Evolutionary conservation across 2,888 invertebrate species (phyloP), one percentile per base, ranked within the genome.

Genomic region (Mamestra brassicae): DNA sequence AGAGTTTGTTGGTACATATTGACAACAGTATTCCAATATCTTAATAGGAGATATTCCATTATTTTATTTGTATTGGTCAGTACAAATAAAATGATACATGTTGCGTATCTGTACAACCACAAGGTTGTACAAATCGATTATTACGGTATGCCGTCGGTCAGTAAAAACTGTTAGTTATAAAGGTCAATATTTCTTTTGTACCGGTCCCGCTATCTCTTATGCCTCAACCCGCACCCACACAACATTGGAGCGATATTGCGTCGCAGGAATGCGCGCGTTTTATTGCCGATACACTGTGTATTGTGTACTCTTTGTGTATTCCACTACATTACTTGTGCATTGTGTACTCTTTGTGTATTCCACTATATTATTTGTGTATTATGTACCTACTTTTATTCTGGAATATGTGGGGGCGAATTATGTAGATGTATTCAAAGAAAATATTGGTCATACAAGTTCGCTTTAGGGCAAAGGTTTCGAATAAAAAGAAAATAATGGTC

Each of bases 241-340:
- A 55, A 80, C 76, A 57, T 71, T 80, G 76, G 76, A 36, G 66
- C 61, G 50, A 75, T 82, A 81, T 83, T 75, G 65, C 83, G 58
- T n/a, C 50, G 50, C 10, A 7, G 68, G 75, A 26, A 72, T 74
- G 74, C 61, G 65, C 70, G 67, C 80, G 72, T 57, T 80, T 80
- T 71, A 76, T 79, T 76, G 72, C 80, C 70, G 80, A 82, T 74
- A 82, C 80, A 82, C 76, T 80, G 76, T 79, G 71, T 75, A 82
- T 69, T 82, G 71, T 81, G 58, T 78, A 71, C 71, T 80, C 74
- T 76, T 79, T 82, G 68, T 62, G 50, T 38, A 50, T 34, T 38
- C n/a, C 5, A 55, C 26, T 55, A 42, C 26, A 63, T 50, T 78
- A 42, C 36, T 50, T 57, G 38, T 69, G 36, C 69, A 38, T 54